Conservation (phyloP, 2,888 invertebrate species). For the Bibio marci region DNA sequence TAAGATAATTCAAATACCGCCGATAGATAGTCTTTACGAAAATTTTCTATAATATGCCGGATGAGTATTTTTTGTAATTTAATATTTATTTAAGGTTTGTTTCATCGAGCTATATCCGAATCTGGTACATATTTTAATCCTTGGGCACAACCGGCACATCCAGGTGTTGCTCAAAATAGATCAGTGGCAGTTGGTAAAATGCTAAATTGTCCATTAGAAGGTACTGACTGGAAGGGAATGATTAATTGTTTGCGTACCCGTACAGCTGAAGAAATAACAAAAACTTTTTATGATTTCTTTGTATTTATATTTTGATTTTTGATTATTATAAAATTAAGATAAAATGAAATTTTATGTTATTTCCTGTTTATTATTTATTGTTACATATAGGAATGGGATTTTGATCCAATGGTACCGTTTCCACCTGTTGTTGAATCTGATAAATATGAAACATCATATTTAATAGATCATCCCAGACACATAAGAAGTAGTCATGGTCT, state of each 20-base stretch:
- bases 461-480: conserved; percentile 41
- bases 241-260: conserved; percentile 43
- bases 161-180: conserved; percentile 38
- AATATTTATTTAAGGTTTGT: conserved; percentile 33
- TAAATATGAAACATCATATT: conserved; percentile 47
- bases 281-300: conserved; percentile 46
- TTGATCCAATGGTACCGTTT: conserved; percentile 65
- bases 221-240: conserved; percentile 30
- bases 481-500: conserved; percentile 21
- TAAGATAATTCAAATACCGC: too few relatives aligned
- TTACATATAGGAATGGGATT: conserved; percentile 45
- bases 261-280: conserved; percentile 43
- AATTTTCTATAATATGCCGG: background rate
- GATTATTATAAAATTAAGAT: too few relatives aligned
- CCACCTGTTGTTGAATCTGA: conserved; percentile 60
- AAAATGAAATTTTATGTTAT: background rate
- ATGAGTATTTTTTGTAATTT: too few relatives aligned
- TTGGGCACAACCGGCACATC: conserved; percentile 44
- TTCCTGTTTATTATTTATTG: conserved; percentile 1
- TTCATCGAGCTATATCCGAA: conserved; percentile 55
- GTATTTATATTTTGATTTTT: conserved; percentile 40
- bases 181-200: conserved; percentile 41
- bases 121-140: conserved; percentile 54
- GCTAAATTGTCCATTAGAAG: conserved; percentile 38
- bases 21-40: too few relatives aligned